phyloP scores from a whole-genome alignment of 1,140 invertebrate species.

The Nephila pilipes region DNA sequence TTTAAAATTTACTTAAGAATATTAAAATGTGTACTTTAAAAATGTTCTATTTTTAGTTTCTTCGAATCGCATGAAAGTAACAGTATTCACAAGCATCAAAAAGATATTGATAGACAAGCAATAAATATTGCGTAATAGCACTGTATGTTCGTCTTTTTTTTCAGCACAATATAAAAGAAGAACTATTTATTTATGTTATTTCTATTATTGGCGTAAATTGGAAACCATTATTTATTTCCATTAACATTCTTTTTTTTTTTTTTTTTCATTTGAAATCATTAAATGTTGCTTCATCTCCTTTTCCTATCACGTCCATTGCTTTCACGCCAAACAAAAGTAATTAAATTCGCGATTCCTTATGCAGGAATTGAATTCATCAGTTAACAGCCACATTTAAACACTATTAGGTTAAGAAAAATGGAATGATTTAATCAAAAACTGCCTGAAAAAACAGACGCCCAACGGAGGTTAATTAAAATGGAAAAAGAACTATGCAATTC shows the following conservation, averaged over 20 bases:
- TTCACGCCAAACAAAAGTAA: background rate
- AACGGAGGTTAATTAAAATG: background rate
- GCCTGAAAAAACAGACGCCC: background rate
- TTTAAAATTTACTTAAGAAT: no score
- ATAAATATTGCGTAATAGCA: no score
- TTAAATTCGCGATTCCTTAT: constrained; percentile 45
- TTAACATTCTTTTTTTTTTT: background rate
- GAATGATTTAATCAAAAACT: background rate
- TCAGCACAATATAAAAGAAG: no score
- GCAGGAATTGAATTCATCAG: constrained; percentile 37
- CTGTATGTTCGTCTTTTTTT: no score
- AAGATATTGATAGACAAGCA: no score
- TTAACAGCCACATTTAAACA: background rate
- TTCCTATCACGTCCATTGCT: background rate
- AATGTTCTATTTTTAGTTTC: no score
- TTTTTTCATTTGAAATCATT: constrained; percentile 29
- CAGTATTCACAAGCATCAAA: no score
- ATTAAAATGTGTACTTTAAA: no score
- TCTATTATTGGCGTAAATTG: constrained; percentile 29
- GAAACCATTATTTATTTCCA: constrained; percentile 3
- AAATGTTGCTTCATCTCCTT: constrained; percentile 3
- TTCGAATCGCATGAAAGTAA: no score
- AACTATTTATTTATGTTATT: no score
- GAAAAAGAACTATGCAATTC: background rate
- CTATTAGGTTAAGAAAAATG: background rate